Evolutionary conservation across 1,140 invertebrate genomes (phyloP), one percentile per base, ranked within the genome.

Genomic region (Drosophila kohkoa): DNA sequence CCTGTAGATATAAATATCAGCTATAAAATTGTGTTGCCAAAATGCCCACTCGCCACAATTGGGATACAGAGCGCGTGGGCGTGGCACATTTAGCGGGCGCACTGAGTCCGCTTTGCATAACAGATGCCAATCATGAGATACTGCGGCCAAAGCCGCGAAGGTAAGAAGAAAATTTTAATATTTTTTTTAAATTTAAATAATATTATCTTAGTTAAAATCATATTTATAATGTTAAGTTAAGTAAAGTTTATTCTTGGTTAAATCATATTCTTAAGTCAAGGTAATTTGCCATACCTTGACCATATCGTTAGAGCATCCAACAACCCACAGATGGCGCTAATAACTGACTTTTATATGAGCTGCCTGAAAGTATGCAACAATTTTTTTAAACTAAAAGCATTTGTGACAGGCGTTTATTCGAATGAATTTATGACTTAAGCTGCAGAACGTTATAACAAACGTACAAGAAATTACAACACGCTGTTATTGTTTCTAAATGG

Each of bases 101-200:
- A 13, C 92, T 95, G 68, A 95, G 95, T 91, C 95, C 95, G 62
- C 93, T 95, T 45, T 95, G 95, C 89, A 95, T 95, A 79, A 94
- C 95, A 5, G 95, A 96, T 91, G 94, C 95, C 69, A 96, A 95
- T 79, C 96, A 97, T 93, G 96, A 98, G 92, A 97, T 98, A 90
- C 94, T 98, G 62, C 93, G 97, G 77, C 97, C 97, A 7, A 98
- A 97, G 92, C 97, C 97, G 3, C 94, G 97, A 92, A 96, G 97
- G 97, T 97, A 93, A 93, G 75, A 20, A 20, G 6, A 8, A 32
- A 32, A 32, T 8, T 54, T 32, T 13, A 15, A 1, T 16, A 55
- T 1, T 11, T 4, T 28, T 41, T 15, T 20, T 38, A 67, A 66
- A 35, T 11, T 10, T 28, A 8, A 20, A 25, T 28, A 5, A 43